A percentile compares a stretch with the other conserved stretches of the same genome.
These are phyloP conservation scores for Ormyrus pomaceus DNA, from an alignment of 2,888 invertebrate genomes.

Conservation along the genomic window DNA sequence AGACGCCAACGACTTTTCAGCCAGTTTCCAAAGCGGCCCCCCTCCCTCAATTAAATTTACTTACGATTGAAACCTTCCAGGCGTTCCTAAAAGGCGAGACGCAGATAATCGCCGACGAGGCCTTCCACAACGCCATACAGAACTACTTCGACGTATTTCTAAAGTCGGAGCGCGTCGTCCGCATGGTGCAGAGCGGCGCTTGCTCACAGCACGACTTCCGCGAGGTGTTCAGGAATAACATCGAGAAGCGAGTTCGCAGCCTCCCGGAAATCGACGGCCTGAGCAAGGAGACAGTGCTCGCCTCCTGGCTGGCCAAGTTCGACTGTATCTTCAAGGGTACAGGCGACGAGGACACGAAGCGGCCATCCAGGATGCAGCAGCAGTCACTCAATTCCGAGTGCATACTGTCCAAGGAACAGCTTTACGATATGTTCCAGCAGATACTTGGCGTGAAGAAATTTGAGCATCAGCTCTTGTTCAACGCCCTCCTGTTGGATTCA, in stretches of 20 bases:
- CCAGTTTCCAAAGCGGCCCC: too few species aligned
- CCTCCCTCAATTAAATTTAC: too few species aligned
- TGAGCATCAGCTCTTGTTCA: conserved; percentile 99
- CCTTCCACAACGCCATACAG: conserved; percentile 99
- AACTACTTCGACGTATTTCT: conserved; percentile 97
- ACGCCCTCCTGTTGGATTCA: conserved; percentile 98
- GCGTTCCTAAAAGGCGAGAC: conserved; percentile 98
- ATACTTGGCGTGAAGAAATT: conserved; percentile 99
- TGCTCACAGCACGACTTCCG: conserved; percentile 99
- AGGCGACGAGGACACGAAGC: conserved; percentile 91
- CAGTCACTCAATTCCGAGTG: conserved; percentile 94
- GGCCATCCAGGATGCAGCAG: conserved; percentile 91
- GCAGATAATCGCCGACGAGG: conserved; percentile 98
- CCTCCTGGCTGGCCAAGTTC: conserved; percentile 99
- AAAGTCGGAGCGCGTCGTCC: conserved; percentile 95
- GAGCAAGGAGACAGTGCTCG: conserved; percentile 98
- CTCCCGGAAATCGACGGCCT: conserved; percentile 99
- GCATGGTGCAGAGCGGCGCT: conserved; percentile 98
- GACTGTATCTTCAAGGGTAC: conserved; percentile 97
- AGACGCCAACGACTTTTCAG: too few species aligned
- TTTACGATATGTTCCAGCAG: conserved; percentile 99
- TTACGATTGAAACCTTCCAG: conserved; percentile 74
- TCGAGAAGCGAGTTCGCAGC: conserved; percentile 97
- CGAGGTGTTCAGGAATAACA: conserved; percentile 98
- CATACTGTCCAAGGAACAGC: conserved; percentile 98